These are phyloP conservation scores for Pteronotus mesoamericanus DNA, from an alignment of 2,797 vertebrate species.

Conservation along the genomic window DNA sequence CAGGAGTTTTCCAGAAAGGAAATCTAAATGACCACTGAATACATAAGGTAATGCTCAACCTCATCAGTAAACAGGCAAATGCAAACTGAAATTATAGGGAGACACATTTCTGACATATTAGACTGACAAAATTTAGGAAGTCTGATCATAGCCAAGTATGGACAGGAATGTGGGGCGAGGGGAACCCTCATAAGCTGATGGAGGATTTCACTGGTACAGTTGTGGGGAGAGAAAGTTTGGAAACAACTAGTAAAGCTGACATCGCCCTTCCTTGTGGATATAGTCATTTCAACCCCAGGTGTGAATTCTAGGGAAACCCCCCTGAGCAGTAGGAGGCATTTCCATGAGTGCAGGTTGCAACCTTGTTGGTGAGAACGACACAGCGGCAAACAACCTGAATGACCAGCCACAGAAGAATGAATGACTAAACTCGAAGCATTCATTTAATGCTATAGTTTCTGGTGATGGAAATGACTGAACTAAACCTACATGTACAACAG, in stretches of 20 bases:
- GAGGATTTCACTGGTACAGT: background rate
- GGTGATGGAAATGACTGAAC: background rate
- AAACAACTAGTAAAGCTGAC: background rate
- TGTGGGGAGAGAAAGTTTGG: background rate
- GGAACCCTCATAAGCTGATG: background rate
- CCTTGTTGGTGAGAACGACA: background rate
- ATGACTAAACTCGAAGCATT: background rate
- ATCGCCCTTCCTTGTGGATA: no score
- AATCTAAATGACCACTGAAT: background rate
- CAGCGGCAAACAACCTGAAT: background rate
- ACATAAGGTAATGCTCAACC: background rate
- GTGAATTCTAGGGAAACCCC: background rate
- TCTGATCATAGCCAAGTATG: background rate
- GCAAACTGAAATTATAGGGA: background rate
- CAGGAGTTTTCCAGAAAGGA: constrained; percentile 1
- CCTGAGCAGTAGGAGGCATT: background rate
- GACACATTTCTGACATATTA: background rate
- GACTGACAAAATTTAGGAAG: background rate
- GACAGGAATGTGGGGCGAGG: background rate
- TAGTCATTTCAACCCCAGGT: background rate
- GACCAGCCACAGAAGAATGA: background rate
- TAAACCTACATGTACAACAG: background rate
- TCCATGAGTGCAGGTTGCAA: background rate
- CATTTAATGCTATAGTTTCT: background rate
- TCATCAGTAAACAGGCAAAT: background rate